These are phyloP conservation scores for Montipora cactus DNA, from an alignment of 64 coral and sea anemone species.

Conservation along the genomic window DNA sequence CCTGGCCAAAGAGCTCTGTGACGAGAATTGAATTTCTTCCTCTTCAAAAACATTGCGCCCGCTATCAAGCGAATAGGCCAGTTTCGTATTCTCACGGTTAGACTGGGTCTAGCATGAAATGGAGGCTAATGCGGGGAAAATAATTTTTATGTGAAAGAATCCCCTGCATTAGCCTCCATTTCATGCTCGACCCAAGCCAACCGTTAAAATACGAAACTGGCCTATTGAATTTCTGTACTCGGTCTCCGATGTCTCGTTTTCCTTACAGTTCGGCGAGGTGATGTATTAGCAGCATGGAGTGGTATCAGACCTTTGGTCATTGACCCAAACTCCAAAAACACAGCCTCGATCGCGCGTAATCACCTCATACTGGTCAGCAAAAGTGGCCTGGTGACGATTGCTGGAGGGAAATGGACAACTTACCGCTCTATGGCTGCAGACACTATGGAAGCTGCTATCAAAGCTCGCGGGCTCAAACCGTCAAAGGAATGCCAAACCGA, in stretches of 20 bases:
- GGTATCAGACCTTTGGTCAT: constrained; percentile 91
- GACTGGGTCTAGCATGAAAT: too few species aligned
- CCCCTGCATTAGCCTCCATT: too few species aligned
- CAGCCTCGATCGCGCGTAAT: constrained; percentile 92
- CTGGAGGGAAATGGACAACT: constrained; percentile 98
- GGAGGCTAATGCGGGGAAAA: too few species aligned
- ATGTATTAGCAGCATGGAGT: constrained; percentile 94
- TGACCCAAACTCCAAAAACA: constrained; percentile 96
- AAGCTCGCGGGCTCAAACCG: constrained; percentile 78
- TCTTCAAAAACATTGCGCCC: too few species aligned
- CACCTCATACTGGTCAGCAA: constrained; percentile 93
- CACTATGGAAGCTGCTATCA: constrained; percentile 92
- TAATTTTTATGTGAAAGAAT: too few species aligned
- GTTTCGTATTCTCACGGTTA: too few species aligned
- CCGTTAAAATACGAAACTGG: too few species aligned
- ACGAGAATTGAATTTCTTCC: too few species aligned
- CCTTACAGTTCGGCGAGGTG: constrained; percentile 84
- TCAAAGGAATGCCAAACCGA: constrained; percentile 87
- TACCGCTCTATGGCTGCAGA: constrained; percentile 97
- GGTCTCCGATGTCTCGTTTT: not conserved
- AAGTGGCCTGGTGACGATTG: constrained; percentile 91
- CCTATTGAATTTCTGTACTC: too few species aligned
- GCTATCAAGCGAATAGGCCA: too few species aligned
- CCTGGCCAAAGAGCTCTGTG: too few species aligned
- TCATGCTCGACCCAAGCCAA: too few species aligned